Evolutionary conservation across 2,113 vertebrate genomes (phyloP).

Genomic region (Panthera tigris): DNA sequence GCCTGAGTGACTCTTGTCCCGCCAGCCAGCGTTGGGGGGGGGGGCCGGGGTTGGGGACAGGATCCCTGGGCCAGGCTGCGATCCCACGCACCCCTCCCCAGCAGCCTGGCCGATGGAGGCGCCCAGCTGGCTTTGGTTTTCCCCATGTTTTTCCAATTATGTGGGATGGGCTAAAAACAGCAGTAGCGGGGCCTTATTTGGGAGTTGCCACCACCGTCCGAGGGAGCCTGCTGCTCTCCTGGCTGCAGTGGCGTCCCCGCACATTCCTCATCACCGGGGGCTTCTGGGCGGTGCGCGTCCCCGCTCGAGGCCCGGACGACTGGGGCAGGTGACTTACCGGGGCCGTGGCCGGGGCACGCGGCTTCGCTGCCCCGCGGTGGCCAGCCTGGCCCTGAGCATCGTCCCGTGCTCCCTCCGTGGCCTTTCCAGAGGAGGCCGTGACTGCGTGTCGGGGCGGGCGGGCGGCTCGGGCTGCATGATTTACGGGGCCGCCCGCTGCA

Average conservation of each 20-base stretch:
- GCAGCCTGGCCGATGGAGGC: not conserved
- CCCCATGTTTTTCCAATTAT: conserved; percentile 69
- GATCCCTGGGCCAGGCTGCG: not conserved
- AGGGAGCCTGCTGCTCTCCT: not conserved
- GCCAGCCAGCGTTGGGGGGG: accelerated
- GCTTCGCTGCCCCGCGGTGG: not conserved
- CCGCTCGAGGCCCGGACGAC: not conserved
- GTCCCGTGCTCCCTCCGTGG: not conserved
- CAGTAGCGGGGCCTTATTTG: conserved; percentile 19
- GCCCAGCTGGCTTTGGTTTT: conserved; percentile 51
- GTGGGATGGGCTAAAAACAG: conserved; percentile 64
- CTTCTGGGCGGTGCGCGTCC: not conserved
- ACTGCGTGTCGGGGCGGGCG: not conserved
- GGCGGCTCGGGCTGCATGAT: not conserved
- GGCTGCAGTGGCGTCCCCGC: accelerated
- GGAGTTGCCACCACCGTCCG: not conserved
- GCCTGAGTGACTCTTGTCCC: not conserved
- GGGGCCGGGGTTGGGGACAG: not conserved
- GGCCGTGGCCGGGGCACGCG: not conserved
- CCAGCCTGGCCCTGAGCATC: not conserved
- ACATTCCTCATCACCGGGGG: accelerated
- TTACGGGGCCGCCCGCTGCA: not conserved
- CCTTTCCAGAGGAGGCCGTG: not conserved
- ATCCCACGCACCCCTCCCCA: not conserved
- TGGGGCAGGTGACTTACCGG: not conserved